These are phyloP conservation scores for Muscicapa adusta DNA, from an alignment of 2,113 vertebrate species.

Conservation along the genomic window DNA sequence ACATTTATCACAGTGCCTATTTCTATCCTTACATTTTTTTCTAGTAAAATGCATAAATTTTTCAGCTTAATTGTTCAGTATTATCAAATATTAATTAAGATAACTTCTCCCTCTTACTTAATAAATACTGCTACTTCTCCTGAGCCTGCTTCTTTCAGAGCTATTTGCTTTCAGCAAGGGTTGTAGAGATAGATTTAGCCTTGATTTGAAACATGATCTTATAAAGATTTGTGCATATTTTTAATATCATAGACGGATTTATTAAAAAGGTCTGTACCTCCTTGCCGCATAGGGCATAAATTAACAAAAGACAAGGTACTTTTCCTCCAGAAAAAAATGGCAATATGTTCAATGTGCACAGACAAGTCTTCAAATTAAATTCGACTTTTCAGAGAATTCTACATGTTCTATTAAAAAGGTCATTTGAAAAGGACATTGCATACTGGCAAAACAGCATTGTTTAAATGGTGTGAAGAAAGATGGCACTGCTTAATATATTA, in stretches of 20 bases:
- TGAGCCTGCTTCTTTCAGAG: background rate
- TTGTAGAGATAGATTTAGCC: background rate
- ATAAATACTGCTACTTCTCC: background rate
- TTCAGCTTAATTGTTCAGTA: background rate
- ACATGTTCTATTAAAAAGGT: background rate
- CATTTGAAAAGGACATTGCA: background rate
- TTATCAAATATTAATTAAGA: background rate
- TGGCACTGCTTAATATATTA: background rate
- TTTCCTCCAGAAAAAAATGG: background rate
- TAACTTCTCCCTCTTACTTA: background rate
- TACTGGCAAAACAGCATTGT: background rate
- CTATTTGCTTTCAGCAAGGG: background rate
- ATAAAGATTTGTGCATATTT: background rate
- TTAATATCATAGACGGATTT: background rate
- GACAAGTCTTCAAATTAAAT: background rate
- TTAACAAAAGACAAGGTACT: background rate
- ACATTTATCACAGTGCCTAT: background rate
- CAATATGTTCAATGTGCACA: background rate
- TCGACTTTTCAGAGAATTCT: background rate
- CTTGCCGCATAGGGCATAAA: background rate
- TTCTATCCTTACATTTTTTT: background rate
- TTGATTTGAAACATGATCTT: background rate
- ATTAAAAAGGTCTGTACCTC: background rate
- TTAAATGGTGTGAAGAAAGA: background rate
- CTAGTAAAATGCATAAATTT: background rate